Evolutionary conservation across 2,888 invertebrate genomes (phyloP).

Genomic region (Heliconius charithonia): DNA sequence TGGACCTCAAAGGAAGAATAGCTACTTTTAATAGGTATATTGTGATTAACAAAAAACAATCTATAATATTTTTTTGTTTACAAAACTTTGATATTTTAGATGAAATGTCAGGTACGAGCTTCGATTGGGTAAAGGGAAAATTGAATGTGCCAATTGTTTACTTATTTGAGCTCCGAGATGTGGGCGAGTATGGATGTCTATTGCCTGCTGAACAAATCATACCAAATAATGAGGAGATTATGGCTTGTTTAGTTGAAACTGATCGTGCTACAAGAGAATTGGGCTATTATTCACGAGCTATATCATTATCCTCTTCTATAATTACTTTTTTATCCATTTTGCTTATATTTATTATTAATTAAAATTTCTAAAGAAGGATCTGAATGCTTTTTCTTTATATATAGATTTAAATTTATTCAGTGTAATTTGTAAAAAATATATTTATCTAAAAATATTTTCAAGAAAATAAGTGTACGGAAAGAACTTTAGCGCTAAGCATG

Average conservation of each 20-base stretch:
- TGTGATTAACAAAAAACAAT: no score
- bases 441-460: no score
- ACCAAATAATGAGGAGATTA: constrained; percentile 64
- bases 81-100: constrained; percentile 57
- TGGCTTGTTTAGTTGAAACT: constrained; percentile 59
- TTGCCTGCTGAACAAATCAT: constrained; percentile 74
- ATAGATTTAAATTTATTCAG: not conserved
- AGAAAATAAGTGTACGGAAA: not conserved
- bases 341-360: not conserved
- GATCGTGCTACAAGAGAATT: constrained; percentile 49
- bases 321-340: not conserved
- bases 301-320: not conserved
- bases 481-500: not conserved
- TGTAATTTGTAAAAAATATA: no score
- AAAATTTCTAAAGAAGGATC: not conserved
- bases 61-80: not conserved
- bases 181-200: constrained; percentile 77
- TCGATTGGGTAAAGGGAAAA: no score
- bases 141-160: constrained; percentile 41
- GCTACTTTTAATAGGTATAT: no score
- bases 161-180: constrained; percentile 81
- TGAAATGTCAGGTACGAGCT: constrained; percentile 65
- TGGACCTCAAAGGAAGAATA: no score
- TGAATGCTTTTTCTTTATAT: not conserved
- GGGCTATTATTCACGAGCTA: constrained; percentile 44